These are phyloP conservation scores for Melinaea marsaeus DNA, from an alignment of 2,888 invertebrate species.

Conservation along the genomic window DNA sequence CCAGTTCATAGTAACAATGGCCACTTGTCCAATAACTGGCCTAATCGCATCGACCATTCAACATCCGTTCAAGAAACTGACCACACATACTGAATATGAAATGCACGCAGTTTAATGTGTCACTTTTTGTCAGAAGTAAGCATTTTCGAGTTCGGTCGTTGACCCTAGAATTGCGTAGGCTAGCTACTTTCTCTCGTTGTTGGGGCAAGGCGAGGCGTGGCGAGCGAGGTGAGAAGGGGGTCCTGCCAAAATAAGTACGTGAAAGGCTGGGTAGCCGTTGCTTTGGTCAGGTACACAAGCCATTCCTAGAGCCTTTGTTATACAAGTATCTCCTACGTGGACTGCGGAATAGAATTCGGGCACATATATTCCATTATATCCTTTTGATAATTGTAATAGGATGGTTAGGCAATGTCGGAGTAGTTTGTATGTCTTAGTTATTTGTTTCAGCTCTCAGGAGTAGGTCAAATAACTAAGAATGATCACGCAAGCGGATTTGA, in stretches of 20 bases:
- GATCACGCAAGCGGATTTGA: too few species aligned
- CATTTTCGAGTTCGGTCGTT: constrained; percentile 75
- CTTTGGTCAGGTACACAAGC: constrained; percentile 33
- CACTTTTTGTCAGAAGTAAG: constrained; percentile 74
- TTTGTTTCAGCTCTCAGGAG: too few species aligned
- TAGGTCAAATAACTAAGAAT: too few species aligned
- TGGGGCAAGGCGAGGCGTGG: constrained; percentile 55
- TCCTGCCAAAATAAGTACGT: constrained; percentile 76
- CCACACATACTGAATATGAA: constrained; percentile 74
- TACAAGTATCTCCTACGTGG: constrained; percentile 3
- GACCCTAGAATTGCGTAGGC: constrained; percentile 77
- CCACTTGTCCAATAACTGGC: constrained; percentile 44
- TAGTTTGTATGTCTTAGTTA: too few species aligned
- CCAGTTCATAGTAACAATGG: constrained; percentile 26
- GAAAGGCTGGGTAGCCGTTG: constrained; percentile 70
- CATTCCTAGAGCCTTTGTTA: constrained; percentile 13
- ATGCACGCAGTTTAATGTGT: constrained; percentile 71
- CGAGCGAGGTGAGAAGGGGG: constrained; percentile 61
- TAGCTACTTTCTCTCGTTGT: constrained; percentile 75
- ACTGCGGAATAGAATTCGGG: not conserved
- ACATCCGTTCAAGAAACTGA: constrained; percentile 67
- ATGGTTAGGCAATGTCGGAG: constrained; percentile 48
- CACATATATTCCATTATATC: not conserved
- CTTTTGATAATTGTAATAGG: constrained; percentile 32
- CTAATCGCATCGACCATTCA: constrained; percentile 61